Base-by-base conservation (phyloP, 2,797 vertebrate genomes). In the Argentina silus region DNA sequence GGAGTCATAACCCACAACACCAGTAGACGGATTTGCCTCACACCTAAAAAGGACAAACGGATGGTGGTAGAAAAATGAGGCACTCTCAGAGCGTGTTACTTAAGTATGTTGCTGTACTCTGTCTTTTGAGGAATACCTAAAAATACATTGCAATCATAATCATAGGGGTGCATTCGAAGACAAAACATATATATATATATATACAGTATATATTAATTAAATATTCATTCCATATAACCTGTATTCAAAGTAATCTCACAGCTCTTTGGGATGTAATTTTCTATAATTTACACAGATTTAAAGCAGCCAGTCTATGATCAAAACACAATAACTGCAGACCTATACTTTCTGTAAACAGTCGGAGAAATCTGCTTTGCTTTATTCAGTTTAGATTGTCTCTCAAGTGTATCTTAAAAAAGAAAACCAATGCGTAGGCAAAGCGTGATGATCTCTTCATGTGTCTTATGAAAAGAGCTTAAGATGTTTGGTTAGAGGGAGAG, bases 41-140 rank as follows among this genome's bases (percentile, higher is more conserved):
- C 84, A 78, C 73, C 71, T 72, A 6, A 15, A 78, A 78, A 70
- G 79, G 86, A 72, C 76, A 70, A 66, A 66, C 6, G 62, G 43
- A n/a, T 14, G 7, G n/a, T 19, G 42, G 62, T 79, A 76, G 78
- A 79, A 70, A 83, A 82, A 75, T 19, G 73, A 72, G 80, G n/a
- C n/a, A 15, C 76, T 12, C 85, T 85, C 75, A 0, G 70, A 80
- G 79, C 72, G 79, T 83, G 85, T n/a, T 85, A 84, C 88, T 88
- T 50, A 86, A 36, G 27, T 36, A 36, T 36, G 27, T 36, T 36
- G n/a, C n/a, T n/a, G n/a, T n/a, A 36, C 27, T 36, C 27, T 36
- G 27, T 36, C 27, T n/a, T 66, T 60, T 60, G 81, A 65, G 75
- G 79, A 77, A 68, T 67, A 69, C 36, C 65, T 48, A 57, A 64